A percentile compares a stretch with the other conserved stretches of the same genome.
phyloP scores from a whole-genome alignment of 2,888 invertebrate species.

The Meteorus cinctellus region DNA sequence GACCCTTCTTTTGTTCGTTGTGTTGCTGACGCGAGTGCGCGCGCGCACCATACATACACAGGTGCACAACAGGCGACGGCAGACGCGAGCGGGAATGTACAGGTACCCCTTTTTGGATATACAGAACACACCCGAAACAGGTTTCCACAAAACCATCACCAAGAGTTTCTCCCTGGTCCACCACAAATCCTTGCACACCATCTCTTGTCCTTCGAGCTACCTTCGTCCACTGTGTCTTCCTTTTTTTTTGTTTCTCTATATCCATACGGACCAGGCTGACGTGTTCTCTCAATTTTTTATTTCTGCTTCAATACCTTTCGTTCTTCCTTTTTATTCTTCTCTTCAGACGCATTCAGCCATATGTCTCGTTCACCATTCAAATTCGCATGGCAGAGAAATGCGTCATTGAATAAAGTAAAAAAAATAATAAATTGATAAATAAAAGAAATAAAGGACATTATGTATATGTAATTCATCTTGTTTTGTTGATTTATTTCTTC shows the following conservation, averaged over 20 bases:
- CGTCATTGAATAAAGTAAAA: neutral
- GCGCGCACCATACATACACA: conserved; percentile 24
- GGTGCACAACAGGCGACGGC: conserved; percentile 30
- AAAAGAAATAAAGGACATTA: neutral
- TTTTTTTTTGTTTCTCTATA: neutral
- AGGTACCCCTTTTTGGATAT: conserved; percentile 25
- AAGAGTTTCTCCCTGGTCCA: conserved; percentile 40
- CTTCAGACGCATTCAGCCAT: neutral
- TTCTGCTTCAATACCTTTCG: conserved; percentile 11
- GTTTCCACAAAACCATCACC: conserved; percentile 59
- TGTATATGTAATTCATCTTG: conserved; percentile 11
- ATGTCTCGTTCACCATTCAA: conserved; percentile 25
- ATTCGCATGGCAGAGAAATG: neutral
- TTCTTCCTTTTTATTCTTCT: conserved; percentile 12
- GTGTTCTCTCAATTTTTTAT: conserved; percentile 27
- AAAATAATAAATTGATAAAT: neutral
- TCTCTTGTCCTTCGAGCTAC: conserved; percentile 38
- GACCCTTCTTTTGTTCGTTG: conserved; percentile 22
- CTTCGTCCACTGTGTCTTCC: conserved; percentile 32
- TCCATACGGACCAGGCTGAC: conserved; percentile 18
- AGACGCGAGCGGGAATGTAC: conserved; percentile 12
- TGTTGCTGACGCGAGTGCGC: neutral
- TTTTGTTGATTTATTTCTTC: no score
- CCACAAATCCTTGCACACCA: conserved; percentile 42
- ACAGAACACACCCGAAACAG: conserved; percentile 43